Evolutionary conservation across 2,797 vertebrate species (phyloP).

Genomic region (Myioborus melanocephalus): DNA sequence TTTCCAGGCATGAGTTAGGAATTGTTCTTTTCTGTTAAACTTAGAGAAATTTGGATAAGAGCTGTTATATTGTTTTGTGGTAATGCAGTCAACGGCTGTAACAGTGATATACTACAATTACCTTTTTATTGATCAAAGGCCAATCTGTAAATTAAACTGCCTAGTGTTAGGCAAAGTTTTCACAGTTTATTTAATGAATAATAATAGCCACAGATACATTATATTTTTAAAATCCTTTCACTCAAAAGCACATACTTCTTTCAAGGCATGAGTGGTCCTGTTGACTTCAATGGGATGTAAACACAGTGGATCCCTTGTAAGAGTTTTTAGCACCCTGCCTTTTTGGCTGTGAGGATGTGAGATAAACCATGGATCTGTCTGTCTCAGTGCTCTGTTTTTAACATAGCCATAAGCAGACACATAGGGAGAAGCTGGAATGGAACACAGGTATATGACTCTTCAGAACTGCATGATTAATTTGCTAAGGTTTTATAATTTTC

Average conservation of each 20-base stretch:
- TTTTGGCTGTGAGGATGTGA: background rate
- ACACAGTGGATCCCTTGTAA: background rate
- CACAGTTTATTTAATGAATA: background rate
- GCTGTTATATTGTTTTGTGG: background rate
- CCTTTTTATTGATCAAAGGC: background rate
- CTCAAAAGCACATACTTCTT: background rate
- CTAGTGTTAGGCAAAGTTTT: background rate
- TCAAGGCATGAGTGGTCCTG: background rate
- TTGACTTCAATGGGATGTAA: background rate
- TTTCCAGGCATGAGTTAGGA: background rate
- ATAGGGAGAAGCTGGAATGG: background rate
- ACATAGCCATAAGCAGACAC: accelerated
- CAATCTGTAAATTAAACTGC: background rate
- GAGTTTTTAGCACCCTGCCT: background rate
- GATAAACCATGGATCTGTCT: background rate
- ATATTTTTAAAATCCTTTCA: background rate
- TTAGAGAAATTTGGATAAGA: background rate
- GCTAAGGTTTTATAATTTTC: background rate
- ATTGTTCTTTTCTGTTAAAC: background rate
- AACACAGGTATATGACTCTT: background rate
- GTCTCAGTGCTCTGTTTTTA: background rate
- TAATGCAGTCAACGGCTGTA: background rate
- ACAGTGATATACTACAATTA: background rate
- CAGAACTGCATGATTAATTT: background rate
- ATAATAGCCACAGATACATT: background rate